Base-by-base conservation (phyloP, 2,888 invertebrate species). In the Strigamia transsilvanica region DNA sequence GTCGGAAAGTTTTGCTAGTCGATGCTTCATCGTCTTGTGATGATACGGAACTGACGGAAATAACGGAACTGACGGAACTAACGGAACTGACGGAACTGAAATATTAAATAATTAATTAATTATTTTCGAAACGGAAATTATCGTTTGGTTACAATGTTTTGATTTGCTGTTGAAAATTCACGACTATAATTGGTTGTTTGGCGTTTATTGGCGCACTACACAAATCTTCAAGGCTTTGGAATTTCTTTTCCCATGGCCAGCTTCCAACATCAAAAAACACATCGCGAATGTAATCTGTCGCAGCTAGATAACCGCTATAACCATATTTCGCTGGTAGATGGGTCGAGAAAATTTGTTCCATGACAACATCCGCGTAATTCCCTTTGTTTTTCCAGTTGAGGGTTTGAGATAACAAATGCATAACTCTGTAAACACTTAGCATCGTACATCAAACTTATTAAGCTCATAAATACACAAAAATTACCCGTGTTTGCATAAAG, bases 401-500 rank as follows among this genome's bases (percentile, higher is more conserved):
- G 18, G 38, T 12, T 73, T 81, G 21, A 27, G 46, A 66, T 23
- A 81, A 18, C 34, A 81, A 81, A 41, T 81, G 66, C 32, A 80
- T 27, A 32, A 80, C 56, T 80, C 80, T 80, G 80, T 32, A 51
- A 80, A 38, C 2, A 23, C n/a, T 51, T 51, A 5, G 10, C 10
- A 21, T 9, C n/a, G 38, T 42, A 42, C 7, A 79, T 38, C n/a
- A n/a, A n/a, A n/a, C n/a, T n/a, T n/a, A n/a, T n/a, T n/a, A n/a
- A n/a, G n/a, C n/a, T n/a, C n/a, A n/a, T 73, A 73, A 13, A 18
- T n/a, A n/a, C n/a, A n/a, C n/a, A n/a, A n/a, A n/a, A n/a, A n/a
- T n/a, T 81, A 81, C 81, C 81, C 81, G n/a, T 81, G 81, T 73
- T 81, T 73, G 73, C 81, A 81, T 38, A 81, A 7, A 18, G 73